phyloP scores from a whole-genome alignment of 2,113 vertebrate genomes.

The Columba livia region DNA sequence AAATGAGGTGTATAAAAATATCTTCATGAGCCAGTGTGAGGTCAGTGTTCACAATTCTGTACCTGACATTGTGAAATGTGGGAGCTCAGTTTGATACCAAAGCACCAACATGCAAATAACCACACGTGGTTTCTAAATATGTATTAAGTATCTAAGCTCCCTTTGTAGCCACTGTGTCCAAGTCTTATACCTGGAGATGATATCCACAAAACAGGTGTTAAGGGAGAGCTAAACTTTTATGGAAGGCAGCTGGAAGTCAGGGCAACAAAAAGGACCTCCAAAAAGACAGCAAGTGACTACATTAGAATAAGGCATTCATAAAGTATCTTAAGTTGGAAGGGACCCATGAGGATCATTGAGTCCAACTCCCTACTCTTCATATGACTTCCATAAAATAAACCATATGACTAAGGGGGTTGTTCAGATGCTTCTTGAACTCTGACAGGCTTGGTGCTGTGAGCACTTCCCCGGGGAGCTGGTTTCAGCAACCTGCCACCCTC shows the following conservation, averaged over 20 bases:
- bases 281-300: neutral
- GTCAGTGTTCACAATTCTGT: neutral
- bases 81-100: neutral
- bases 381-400: too few relatives aligned
- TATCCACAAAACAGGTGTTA: neutral
- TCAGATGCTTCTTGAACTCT: too few relatives aligned
- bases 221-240: neutral
- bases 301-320: neutral
- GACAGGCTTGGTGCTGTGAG: too few relatives aligned
- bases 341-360: too few relatives aligned
- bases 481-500: neutral
- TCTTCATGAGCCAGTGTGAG: neutral
- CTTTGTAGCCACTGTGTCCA: neutral
- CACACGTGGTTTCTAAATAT: neutral
- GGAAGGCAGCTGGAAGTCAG: neutral
- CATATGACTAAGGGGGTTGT: too few relatives aligned
- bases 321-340: too few relatives aligned
- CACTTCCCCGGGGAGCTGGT: neutral
- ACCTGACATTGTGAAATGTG: fast-evolving
- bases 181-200: neutral
- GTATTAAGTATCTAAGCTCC: neutral
- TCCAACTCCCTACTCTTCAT: too few relatives aligned
- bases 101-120: neutral
- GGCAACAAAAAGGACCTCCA: neutral
- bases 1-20: neutral